Percentiles rank a stretch among this genome's conserved stretches.
Conservation (phyloP, 2,113 vertebrate genomes). For the Monopterus albus region DNA sequence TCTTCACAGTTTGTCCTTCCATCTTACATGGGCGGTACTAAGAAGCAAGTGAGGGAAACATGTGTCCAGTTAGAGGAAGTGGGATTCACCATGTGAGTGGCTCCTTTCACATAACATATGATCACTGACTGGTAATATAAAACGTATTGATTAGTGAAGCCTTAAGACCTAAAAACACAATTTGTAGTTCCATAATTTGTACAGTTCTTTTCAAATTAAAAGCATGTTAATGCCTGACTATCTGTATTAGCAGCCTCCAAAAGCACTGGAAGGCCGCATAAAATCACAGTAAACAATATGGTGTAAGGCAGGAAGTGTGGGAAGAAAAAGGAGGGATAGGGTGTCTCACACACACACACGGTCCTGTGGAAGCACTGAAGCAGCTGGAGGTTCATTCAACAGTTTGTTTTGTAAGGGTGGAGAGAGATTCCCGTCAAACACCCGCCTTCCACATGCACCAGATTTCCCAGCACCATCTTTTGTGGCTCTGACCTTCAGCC, state of each 20-base stretch:
- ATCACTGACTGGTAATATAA: too few species aligned
- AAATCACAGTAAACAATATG: background rate
- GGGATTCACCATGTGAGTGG: too few species aligned
- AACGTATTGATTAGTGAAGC: too few species aligned
- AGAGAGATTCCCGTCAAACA: conserved; percentile 16
- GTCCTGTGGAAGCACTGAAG: background rate
- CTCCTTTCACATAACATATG: too few species aligned
- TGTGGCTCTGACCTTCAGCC: background rate
- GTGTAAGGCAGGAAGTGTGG: conserved; percentile 1
- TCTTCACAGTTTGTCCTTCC: too few species aligned
- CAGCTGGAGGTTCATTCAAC: conserved; percentile 10
- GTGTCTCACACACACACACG: background rate
- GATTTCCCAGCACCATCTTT: conserved; percentile 22
- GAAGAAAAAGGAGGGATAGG: too few species aligned
- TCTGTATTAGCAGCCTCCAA: background rate
- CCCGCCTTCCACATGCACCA: background rate
- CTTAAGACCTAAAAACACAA: too few species aligned
- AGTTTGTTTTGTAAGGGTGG: background rate
- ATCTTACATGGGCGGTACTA: too few species aligned
- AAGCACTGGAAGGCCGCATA: background rate
- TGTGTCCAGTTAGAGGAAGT: too few species aligned
- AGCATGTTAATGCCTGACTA: background rate
- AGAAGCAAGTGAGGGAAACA: too few species aligned
- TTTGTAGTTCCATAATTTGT: too few species aligned
- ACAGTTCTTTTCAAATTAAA: too few species aligned